Percentiles rank a stretch among this genome's conserved stretches.
Evolutionary conservation across 2,113 vertebrate species (phyloP).

Genomic region (Paratilapia polleni): DNA sequence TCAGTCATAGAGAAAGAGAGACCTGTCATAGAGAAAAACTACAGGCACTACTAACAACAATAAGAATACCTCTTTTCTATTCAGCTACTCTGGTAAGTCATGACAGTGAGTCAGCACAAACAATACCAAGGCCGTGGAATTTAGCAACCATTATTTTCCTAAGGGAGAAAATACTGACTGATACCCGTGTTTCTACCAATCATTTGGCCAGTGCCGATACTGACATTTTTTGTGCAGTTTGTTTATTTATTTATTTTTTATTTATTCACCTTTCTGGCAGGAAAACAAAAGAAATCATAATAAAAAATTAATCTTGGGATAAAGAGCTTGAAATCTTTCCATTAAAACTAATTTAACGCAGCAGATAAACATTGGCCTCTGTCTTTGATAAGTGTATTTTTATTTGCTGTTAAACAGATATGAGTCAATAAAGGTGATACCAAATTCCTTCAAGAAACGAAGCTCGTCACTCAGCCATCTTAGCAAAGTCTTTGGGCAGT

Average conservation of each 20-base stretch:
- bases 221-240: neutral
- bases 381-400: neutral
- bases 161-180: neutral
- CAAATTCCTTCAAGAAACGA: neutral
- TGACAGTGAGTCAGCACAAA: neutral
- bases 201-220: neutral
- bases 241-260: neutral
- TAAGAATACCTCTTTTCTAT: neutral
- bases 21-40: neutral
- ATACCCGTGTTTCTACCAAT: neutral
- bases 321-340: neutral
- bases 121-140: neutral
- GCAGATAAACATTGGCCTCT: neutral
- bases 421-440: rapidly evolving
- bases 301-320: neutral
- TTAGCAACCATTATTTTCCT: neutral
- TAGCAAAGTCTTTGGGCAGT: neutral
- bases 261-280: neutral
- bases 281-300: neutral
- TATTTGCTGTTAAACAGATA: neutral
- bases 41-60: neutral
- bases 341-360: too few relatives aligned
- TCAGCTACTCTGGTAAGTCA: neutral
- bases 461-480: neutral
- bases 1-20: too few relatives aligned